Evolutionary conservation across 2,888 invertebrate species (phyloP).

Genomic region (Argyra leucocephala): DNA sequence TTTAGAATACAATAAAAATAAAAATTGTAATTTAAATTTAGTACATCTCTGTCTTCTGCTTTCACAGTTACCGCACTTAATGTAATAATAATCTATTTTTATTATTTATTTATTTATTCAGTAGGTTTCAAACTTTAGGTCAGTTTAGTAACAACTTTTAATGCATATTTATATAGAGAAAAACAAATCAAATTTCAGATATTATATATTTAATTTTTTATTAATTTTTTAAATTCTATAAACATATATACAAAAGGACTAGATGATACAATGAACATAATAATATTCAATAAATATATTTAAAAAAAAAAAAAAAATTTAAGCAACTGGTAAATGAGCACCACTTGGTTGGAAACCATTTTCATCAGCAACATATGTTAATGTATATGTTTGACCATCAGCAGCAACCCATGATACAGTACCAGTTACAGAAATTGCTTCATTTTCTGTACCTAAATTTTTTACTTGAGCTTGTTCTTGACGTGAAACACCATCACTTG

Average conservation of each 20-base stretch:
- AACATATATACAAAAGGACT: background rate
- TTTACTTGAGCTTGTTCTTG: slow-evolving; percentile 34
- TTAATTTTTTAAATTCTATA: no score
- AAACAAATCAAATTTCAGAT: no score
- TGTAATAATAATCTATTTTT: no score
- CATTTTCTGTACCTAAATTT: slow-evolving; percentile 34
- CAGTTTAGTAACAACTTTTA: no score
- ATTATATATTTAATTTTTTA: no score
- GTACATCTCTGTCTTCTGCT: no score
- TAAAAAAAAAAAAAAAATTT: background rate
- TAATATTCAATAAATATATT: background rate
- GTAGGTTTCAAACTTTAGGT: no score
- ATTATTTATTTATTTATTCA: no score
- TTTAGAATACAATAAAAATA: no score
- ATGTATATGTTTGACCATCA: slow-evolving; percentile 38
- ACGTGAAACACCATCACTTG: slow-evolving; percentile 36
- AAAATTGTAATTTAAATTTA: no score
- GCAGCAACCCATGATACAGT: slow-evolving; percentile 34
- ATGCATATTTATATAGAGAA: no score
- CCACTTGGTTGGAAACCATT: slow-evolving; percentile 47
- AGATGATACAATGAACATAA: background rate
- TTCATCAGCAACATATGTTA: slow-evolving; percentile 45
- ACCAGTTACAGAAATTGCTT: slow-evolving; percentile 35
- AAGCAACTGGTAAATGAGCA: slow-evolving; percentile 32
- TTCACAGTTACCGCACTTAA: no score